Evolutionary conservation across 2,888 invertebrate genomes (phyloP), one percentile per base, ranked within the genome.

Genomic region (Embidobia sp.): DNA sequence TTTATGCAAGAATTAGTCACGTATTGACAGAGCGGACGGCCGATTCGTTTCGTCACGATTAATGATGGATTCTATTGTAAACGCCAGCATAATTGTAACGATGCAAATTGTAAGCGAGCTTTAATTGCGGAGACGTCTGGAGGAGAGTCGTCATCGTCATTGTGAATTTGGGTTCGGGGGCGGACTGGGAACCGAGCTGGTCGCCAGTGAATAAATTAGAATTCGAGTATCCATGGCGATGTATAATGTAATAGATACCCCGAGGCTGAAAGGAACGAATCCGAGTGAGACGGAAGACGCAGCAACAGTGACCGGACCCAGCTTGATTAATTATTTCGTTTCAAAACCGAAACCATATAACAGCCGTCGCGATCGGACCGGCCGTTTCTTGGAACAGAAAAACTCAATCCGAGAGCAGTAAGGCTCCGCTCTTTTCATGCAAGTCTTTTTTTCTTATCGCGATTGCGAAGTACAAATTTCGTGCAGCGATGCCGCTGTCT

Each of bases 271-370:
- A 31, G 51, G 51, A 67, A 73, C 44, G 55, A 76, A 79, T 78
- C 44, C 16, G 48, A 64, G 63, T 40, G 67, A 55, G 59, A 59
- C 46, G 31, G 46, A 11, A 78, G 78, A 80, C 74, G 59, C 80
- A 82, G 75, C 83, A 80, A 80, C 76, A 78, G 80, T 67, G 79
- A 80, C 79, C 80, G 61, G 78, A 69, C 40, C 79, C 80, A 57
- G 79, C 80, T 84, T 87, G 88, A 89, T 89, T 88, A 88, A 88
- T 89, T 88, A 89, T 89, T 88, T 86, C 84, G 82, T 81, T 86
- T 86, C 83, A 80, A 83, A 83, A 79, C 83, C 82, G 83, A 86
- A 87, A 82, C 85, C 83, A 46, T 42, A 64, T 42, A 87, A 85
- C 86, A 85, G 82, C 83, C 83, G 80, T 83, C 78, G 82, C 77